These are phyloP conservation scores for Silurus glanis DNA, from an alignment of 2,113 vertebrate genomes.

Conservation along the genomic window DNA sequence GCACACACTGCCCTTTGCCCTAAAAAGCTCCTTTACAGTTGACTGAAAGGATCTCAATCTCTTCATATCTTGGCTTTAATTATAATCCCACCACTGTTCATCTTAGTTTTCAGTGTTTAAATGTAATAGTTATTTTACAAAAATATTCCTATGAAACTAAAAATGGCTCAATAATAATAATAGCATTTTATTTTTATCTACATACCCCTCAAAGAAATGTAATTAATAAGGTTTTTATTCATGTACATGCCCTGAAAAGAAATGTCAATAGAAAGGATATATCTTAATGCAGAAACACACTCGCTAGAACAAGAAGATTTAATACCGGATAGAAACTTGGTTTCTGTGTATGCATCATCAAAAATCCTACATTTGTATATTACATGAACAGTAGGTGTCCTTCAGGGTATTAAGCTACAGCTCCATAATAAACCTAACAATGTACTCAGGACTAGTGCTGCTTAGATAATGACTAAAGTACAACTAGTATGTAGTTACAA, in stretches of 20 bases:
- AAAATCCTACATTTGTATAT: background rate
- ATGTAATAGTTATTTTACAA: no score
- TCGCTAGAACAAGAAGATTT: background rate
- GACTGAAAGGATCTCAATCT: constrained; percentile 31
- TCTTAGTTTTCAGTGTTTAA: constrained; percentile 13
- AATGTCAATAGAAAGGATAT: background rate
- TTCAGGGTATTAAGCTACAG: background rate
- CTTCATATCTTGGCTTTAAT: constrained; percentile 46
- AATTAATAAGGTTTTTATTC: no score
- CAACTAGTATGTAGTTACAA: background rate
- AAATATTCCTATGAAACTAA: background rate
- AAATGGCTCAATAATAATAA: background rate
- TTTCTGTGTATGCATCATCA: background rate
- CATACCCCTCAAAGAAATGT: background rate
- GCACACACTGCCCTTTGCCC: constrained; percentile 46
- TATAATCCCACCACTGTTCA: constrained; percentile 43
- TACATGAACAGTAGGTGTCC: background rate
- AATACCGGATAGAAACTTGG: background rate
- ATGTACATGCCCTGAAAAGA: no score
- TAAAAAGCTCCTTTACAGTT: constrained; percentile 44
- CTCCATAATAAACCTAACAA: background rate
- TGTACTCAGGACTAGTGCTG: background rate
- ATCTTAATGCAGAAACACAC: background rate
- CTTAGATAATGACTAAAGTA: background rate
- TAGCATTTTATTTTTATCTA: background rate